Percentiles rank a stretch among this genome's conserved stretches.
Conservation (phyloP, 2,888 invertebrate species). For the Pachydiplax longipennis region DNA sequence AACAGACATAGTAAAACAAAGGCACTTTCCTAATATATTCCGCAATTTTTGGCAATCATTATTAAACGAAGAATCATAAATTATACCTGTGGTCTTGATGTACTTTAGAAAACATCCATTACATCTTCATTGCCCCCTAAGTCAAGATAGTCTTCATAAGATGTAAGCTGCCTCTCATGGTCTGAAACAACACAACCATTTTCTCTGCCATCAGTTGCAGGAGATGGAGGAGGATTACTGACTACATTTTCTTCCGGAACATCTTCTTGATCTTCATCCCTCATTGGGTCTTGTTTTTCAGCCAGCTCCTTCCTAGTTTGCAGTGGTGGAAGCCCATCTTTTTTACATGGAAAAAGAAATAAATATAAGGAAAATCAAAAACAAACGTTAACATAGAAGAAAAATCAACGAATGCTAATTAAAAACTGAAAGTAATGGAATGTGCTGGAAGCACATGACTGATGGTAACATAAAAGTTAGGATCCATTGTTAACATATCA, state of each 20-base stretch:
- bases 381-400: not conserved
- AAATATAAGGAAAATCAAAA: not conserved
- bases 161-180: not conserved
- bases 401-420: not conserved
- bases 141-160: constrained; percentile 66
- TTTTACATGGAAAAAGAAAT: not conserved
- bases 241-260: constrained; percentile 62
- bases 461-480: too few species aligned
- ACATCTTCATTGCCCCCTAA: constrained; percentile 75
- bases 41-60: not conserved
- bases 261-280: constrained; percentile 63
- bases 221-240: constrained; percentile 82
- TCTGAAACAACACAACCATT: constrained; percentile 26
- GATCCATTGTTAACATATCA: too few species aligned
- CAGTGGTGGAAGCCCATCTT: constrained; percentile 68
- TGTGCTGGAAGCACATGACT: too few species aligned
- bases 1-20: not conserved
- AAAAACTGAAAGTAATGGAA: too few species aligned
- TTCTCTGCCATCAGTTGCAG: constrained; percentile 71
- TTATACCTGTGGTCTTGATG: not conserved
- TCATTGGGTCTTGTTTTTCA: constrained; percentile 47
- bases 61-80: not conserved
- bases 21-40: constrained; percentile 30
- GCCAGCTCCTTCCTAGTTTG: constrained; percentile 61
- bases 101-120: constrained; percentile 73